Evolutionary conservation across 2,797 vertebrate genomes (phyloP).

Genomic region (Onychomys torridus): DNA sequence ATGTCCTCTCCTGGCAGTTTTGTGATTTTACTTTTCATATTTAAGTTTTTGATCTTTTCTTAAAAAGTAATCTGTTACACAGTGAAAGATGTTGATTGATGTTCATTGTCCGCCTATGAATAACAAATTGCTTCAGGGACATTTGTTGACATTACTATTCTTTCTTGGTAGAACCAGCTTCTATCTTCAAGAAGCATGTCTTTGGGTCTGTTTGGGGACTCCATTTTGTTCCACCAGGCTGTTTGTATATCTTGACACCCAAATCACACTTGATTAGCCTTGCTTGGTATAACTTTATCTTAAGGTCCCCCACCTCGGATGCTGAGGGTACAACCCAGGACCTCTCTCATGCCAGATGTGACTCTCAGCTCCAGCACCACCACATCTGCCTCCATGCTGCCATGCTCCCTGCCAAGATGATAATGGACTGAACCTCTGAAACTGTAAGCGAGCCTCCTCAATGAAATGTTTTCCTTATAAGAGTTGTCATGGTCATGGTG

Average conservation of each 20-base stretch:
- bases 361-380: neutral
- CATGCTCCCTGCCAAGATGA: neutral
- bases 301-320: neutral
- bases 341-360: neutral
- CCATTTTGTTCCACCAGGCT: neutral
- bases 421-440: neutral
- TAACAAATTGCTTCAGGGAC: neutral
- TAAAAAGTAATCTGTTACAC: neutral
- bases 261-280: neutral
- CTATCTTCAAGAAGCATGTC: neutral
- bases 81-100: neutral
- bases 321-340: neutral
- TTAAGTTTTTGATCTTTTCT: neutral
- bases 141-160: neutral
- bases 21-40: neutral
- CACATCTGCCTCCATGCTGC: neutral
- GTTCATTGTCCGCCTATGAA: neutral
- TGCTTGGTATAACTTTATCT: neutral
- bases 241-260: neutral
- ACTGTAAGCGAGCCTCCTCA: neutral
- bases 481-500: neutral
- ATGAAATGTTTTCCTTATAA: neutral
- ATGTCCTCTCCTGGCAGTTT: neutral
- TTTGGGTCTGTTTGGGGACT: neutral
- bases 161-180: neutral